Conservation (phyloP, 2,113 vertebrate species). For the Phaetusa simplex region DNA sequence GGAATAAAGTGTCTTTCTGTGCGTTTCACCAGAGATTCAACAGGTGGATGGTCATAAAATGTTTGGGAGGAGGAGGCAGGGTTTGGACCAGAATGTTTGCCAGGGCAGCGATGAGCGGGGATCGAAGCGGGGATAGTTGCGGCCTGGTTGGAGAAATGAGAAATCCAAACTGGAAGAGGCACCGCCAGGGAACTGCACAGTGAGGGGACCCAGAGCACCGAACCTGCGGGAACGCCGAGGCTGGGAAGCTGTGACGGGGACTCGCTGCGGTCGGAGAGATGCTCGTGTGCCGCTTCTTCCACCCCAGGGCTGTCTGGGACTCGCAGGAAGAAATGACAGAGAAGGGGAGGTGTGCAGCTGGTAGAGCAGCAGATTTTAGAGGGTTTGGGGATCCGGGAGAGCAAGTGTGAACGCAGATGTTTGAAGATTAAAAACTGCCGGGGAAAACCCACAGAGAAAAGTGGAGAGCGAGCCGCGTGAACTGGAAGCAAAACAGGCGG, state of each 20-base stretch:
- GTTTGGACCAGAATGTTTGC: not conserved
- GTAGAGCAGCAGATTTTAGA: not conserved
- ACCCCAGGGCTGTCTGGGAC: not conserved
- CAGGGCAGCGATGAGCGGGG: not conserved
- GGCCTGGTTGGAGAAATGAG: not conserved
- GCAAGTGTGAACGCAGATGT: accelerated
- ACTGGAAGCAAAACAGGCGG: not conserved
- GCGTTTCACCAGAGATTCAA: not conserved
- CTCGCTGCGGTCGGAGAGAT: accelerated
- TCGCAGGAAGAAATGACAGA: not conserved
- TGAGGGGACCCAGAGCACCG: accelerated
- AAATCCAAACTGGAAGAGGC: not conserved
- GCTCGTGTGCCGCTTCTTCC: not conserved
- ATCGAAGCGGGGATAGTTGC: not conserved
- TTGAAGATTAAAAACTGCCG: not conserved
- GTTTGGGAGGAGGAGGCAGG: not conserved
- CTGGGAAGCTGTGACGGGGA: not conserved
- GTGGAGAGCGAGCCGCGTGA: not conserved
- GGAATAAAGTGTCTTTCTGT: not conserved
- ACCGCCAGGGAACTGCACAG: not conserved
- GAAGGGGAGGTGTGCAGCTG: not conserved
- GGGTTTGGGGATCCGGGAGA: not conserved
- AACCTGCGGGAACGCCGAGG: accelerated
- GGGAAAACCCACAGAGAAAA: not conserved
- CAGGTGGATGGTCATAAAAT: accelerated